Base-by-base conservation (phyloP, 1,140 invertebrate genomes). In the Drosophila parabipectinata region DNA sequence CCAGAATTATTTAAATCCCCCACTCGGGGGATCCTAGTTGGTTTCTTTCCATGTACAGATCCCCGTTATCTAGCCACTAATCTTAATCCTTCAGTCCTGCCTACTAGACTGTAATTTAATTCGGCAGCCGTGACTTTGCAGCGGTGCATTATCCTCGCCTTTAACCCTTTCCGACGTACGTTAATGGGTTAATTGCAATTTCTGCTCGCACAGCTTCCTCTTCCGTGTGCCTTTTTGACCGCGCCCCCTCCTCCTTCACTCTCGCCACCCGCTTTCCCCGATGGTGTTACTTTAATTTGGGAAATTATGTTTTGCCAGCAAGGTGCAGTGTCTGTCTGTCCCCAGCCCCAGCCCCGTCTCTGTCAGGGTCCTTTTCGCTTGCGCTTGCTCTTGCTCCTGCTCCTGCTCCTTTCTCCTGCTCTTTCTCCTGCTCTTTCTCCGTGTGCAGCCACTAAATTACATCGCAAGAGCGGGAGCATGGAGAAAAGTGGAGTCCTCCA, bases 111-210 rank as follows among this genome's bases (percentile, higher is more conserved):
- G 34, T 37, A 37, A 37, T 44, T 44, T 44, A 44, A 44, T 44
- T 44, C 41, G 47, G 47, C 5, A 18, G 18, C 18, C 18, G 44
- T 60, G 47, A 52, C 47, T 37, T 34, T 37, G n/a, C 5, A 15
- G 47, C 26, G 28, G 4, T 50, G 26, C 56, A 21, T 63, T 39
- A 62, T 30, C 39, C 34, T 51, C 21, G 55, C 32, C 47, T 34
- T 68, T 61, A 53, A 67, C 66, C 30, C 59, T 10, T 48, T 57
- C 28, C 44, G 51, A 52, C 18, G 34, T 50, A 66, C 47, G 67
- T 79, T 79, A 79, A 74, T 79, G 69, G 76, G 77, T 81, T 81
- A 77, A 81, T 81, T 81, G 78, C 78, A 81, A 81, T 81, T 81
- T 80, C 48, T 64, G 77, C 71, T 68, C 68, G 62, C 77, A 34